These are phyloP conservation scores for Tachysurus vachellii DNA, from an alignment of 2,113 vertebrate genomes.

Conservation along the genomic window DNA sequence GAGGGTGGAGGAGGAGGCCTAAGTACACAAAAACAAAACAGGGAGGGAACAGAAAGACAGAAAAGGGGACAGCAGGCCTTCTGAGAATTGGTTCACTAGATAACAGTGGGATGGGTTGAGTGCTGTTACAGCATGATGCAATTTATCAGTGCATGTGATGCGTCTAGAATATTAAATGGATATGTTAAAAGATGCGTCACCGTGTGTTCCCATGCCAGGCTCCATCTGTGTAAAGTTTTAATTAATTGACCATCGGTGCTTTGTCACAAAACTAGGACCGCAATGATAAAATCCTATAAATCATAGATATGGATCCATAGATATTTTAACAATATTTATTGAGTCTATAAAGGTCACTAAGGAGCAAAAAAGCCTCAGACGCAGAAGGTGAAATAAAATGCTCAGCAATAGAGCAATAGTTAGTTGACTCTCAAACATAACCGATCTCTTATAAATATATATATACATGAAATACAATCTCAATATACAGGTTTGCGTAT, in stretches of 20 bases:
- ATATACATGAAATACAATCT: background rate
- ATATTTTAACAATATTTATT: background rate
- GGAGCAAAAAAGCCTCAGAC: background rate
- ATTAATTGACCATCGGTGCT: background rate
- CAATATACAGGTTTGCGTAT: background rate
- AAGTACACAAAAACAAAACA: constrained; percentile 72
- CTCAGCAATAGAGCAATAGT: background rate
- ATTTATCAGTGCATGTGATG: constrained; percentile 24
- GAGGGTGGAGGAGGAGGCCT: constrained; percentile 52
- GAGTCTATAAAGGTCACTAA: background rate
- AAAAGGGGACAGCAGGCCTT: constrained; percentile 35
- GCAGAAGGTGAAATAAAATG: background rate
- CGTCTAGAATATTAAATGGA: constrained; percentile 30
- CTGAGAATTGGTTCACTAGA: constrained; percentile 29
- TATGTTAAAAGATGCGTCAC: constrained; percentile 26
- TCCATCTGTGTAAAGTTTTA: background rate
- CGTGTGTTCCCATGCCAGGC: constrained; percentile 2
- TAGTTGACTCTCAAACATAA: background rate
- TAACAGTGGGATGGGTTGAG: constrained; percentile 16
- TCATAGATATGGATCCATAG: background rate
- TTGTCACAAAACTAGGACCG: background rate
- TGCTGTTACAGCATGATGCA: constrained; percentile 20
- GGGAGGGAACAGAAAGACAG: constrained; percentile 36
- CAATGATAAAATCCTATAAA: background rate
- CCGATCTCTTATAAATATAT: background rate